A percentile compares a stretch with the other conserved stretches of the same genome.
phyloP scores from a whole-genome alignment of 1,140 invertebrate genomes.

The Rhopalosiphum padi region DNA sequence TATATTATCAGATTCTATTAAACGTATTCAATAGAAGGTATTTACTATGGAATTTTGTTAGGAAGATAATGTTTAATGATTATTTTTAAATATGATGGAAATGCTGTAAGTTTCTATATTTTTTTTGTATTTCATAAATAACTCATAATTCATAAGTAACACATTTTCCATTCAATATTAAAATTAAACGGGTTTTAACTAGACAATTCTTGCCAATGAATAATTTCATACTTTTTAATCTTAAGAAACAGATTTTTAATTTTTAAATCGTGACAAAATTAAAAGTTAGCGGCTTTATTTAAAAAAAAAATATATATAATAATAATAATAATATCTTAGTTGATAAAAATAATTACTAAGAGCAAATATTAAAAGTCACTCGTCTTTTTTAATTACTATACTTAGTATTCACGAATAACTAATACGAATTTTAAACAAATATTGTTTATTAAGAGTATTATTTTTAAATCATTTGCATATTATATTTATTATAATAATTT shows the following conservation, averaged over 20 bases:
- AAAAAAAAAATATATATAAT: not conserved
- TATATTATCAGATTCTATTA: not conserved
- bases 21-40: not conserved
- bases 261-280: conserved; percentile 2
- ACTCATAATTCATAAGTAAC: not conserved
- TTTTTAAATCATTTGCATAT: not conserved
- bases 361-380: not conserved
- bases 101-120: not conserved
- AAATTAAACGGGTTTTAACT: not conserved
- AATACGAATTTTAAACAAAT: not conserved
- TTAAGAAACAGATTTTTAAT: not conserved
- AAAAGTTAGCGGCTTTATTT: not conserved
- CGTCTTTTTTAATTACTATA: not conserved
- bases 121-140: not conserved
- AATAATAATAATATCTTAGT: not conserved
- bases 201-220: not conserved
- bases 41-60: not conserved
- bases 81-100: not conserved
- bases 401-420: not conserved
- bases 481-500: not conserved
- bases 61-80: not conserved
- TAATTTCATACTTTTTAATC: not conserved
- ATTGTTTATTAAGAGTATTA: not conserved
- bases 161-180: not conserved
- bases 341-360: not conserved